These are phyloP conservation scores for Coelogynopora nodosa DNA, from an alignment of 2,888 invertebrate genomes.

Conservation along the genomic window DNA sequence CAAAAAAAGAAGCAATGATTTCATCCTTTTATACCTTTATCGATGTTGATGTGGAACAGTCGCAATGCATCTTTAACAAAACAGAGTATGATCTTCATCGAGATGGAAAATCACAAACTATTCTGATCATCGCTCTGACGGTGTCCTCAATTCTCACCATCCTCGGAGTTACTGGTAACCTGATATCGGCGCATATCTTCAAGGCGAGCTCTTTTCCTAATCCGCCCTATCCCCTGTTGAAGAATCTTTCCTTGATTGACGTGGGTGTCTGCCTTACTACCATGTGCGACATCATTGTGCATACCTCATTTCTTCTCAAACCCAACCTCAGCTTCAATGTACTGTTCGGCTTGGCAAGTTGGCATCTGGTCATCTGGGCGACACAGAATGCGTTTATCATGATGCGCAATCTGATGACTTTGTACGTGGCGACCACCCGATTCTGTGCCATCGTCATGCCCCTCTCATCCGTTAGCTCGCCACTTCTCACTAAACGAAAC, in stretches of 20 bases:
- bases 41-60: not conserved
- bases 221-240: conserved; percentile 1
- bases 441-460: conserved; percentile 4
- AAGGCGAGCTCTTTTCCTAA: not conserved
- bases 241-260: not conserved
- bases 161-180: not conserved
- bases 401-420: not conserved
- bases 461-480: not conserved
- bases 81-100: not conserved
- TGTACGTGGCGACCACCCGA: not conserved
- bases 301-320: not conserved
- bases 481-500: not conserved
- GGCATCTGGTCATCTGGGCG: not conserved
- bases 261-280: not conserved
- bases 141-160: not conserved
- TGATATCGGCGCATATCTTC: not conserved
- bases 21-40: not conserved
- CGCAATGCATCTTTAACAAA: not conserved
- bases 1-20: too few relatives aligned
- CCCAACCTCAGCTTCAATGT: not conserved
- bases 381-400: not conserved
- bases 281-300: not conserved
- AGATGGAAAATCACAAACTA: not conserved
- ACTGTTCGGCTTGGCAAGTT: not conserved
- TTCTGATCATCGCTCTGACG: not conserved